phyloP scores from a whole-genome alignment of 2,113 vertebrate species.

The Phalacrocorax aristotelis region DNA sequence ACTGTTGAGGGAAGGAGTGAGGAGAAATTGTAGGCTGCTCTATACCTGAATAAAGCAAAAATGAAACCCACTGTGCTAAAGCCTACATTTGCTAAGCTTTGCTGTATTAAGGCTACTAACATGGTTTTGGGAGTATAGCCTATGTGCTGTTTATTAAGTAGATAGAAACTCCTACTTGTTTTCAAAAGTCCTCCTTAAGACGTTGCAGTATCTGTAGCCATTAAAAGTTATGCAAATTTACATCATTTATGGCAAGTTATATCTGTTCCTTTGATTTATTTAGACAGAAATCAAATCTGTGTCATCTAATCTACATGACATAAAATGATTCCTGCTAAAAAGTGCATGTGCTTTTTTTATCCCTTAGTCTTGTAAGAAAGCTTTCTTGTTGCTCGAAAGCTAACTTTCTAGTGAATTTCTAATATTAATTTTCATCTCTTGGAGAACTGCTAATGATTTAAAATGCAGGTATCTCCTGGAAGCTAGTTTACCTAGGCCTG shows the following conservation, averaged over 20 bases:
- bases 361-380: background rate
- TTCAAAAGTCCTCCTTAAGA: background rate
- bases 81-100: background rate
- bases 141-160: background rate
- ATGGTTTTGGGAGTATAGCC: background rate
- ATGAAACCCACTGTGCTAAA: background rate
- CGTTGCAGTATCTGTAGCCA: background rate
- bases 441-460: background rate
- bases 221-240: background rate
- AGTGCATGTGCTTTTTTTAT: background rate
- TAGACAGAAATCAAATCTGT: background rate
- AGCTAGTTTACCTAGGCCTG: background rate
- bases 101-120: background rate
- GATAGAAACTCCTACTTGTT: background rate
- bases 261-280: background rate
- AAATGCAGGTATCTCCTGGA: background rate
- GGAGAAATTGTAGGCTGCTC: background rate
- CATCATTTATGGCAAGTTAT: background rate
- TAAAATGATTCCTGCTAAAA: background rate
- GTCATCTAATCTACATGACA: background rate
- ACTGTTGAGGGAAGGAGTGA: background rate
- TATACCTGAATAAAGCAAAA: background rate
- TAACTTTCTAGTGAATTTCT: background rate
- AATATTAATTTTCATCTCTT: background rate
- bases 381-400: too few species aligned